Base-by-base conservation (phyloP, 2,888 invertebrate genomes). In the Polietes domitor region DNA sequence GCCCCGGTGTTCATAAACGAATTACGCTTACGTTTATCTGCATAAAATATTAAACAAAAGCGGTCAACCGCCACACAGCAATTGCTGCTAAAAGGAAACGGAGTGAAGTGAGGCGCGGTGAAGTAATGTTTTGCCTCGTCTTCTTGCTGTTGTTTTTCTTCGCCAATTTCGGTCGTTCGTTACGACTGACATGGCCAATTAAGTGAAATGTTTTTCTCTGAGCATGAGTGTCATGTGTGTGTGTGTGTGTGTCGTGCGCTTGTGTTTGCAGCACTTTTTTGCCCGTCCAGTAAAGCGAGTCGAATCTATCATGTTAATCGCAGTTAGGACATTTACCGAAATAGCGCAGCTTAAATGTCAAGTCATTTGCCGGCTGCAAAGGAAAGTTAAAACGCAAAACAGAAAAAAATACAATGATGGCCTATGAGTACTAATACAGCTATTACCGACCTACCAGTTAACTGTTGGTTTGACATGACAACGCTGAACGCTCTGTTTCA, bases 181-280 rank as follows among this genome's bases (percentile, higher is more conserved):
- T 32, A 76, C 47, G 72, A 24, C 43, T 79, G 82, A 68, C 72
- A 68, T 53, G 65, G 76, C 75, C 78, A 82, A 78, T 82, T 82
- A 82, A 78, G 24, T 50, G 65, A 58, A 72, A 63, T 53, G 41
- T 26, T 70, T 81, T 68, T 73, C 47, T 68, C 73, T 73, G 68
- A 12, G 63, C 2, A 43, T 53, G 43, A 68, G 55, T 19, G n/a
- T 71, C 47, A 4, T 4, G 9, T 32, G 32, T 32, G n/a, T 53
- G 53, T 24, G 10, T 58, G 26, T 24, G 26, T 58, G 15, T 28
- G 61, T 61, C 58, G n/a, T 7, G 9, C 37, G 9, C 4, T 10
- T 37, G 53, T 53, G 2, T 10, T 47, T 15, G 47, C n/a, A 47
- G 15, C 47, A 53, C 6, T 17, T 9, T 19, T 65, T 37, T 19